Evolutionary conservation across 2,797 vertebrate species (phyloP).

Genomic region (Xiphophorus birchmanni): DNA sequence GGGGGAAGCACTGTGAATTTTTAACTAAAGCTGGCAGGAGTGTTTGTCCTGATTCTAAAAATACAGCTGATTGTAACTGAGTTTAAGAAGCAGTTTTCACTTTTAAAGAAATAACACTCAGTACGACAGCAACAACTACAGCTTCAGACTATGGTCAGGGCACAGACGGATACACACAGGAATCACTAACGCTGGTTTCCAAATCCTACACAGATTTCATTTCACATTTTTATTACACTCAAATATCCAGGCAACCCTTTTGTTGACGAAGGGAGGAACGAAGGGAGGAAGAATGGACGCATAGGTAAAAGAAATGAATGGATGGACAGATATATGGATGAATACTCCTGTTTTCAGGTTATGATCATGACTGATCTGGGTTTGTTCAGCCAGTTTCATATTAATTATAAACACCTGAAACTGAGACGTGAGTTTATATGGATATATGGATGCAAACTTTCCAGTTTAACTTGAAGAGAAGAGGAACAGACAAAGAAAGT

Average conservation of each 20-base stretch:
- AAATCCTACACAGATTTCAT: neutral
- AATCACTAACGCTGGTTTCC: neutral
- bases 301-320: neutral
- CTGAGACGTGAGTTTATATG: neutral
- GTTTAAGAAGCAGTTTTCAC: neutral
- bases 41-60: slow-evolving; percentile 30
- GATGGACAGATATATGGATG: neutral
- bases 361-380: neutral
- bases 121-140: slow-evolving; percentile 1
- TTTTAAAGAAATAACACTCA: slow-evolving; percentile 6
- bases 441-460: slow-evolving; percentile 6
- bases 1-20: slow-evolving; percentile 14
- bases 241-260: neutral
- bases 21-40: slow-evolving; percentile 16
- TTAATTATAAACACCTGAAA: neutral
- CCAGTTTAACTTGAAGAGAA: neutral
- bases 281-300: neutral
- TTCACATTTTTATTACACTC: neutral
- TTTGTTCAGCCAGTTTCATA: neutral
- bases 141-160: slow-evolving; percentile 15
- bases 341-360: neutral
- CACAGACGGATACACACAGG: slow-evolving; percentile 2
- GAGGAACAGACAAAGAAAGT: slow-evolving; percentile 13
- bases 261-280: neutral
- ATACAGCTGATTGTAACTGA: slow-evolving; percentile 1